Percentiles rank a stretch among this genome's conserved stretches.
These are phyloP conservation scores for Epizoanthus illoricatus DNA, from an alignment of 92 coral and sea anemone species.

Conservation along the genomic window DNA sequence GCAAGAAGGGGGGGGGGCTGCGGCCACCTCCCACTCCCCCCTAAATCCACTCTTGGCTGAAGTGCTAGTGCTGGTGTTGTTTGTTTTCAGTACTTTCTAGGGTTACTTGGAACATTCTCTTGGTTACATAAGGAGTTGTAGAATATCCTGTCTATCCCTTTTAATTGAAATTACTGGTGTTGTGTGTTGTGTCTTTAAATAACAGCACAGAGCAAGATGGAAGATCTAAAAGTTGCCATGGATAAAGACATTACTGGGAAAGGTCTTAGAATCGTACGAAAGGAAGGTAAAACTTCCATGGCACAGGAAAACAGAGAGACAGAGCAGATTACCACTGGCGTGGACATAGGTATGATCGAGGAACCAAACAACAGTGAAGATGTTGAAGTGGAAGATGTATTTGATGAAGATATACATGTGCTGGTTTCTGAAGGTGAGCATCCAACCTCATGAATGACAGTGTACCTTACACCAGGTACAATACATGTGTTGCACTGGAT, in stretches of 20 bases:
- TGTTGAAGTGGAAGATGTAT: conserved; percentile 46
- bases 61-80: too few relatives aligned
- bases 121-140: too few relatives aligned
- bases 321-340: not conserved
- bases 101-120: too few relatives aligned
- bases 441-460: not conserved
- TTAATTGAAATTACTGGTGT: too few relatives aligned
- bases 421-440: conserved; percentile 44
- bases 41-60: too few relatives aligned
- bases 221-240: conserved; percentile 24
- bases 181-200: too few relatives aligned
- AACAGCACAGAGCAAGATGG: conserved; percentile 28
- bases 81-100: too few relatives aligned
- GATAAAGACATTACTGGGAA: conserved; percentile 20
- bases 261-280: not conserved
- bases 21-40: too few relatives aligned
- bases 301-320: conserved; percentile 14
- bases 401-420: conserved; percentile 53
- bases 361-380: conserved; percentile 49
- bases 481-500: too few relatives aligned
- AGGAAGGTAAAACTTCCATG: not conserved
- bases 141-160: too few relatives aligned
- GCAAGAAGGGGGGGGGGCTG: too few relatives aligned
- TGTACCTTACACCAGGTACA: not conserved
- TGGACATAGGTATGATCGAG: conserved; percentile 4